These are phyloP conservation scores for Episyrphus balteatus DNA, from an alignment of 1,140 invertebrate species.

Conservation along the genomic window DNA sequence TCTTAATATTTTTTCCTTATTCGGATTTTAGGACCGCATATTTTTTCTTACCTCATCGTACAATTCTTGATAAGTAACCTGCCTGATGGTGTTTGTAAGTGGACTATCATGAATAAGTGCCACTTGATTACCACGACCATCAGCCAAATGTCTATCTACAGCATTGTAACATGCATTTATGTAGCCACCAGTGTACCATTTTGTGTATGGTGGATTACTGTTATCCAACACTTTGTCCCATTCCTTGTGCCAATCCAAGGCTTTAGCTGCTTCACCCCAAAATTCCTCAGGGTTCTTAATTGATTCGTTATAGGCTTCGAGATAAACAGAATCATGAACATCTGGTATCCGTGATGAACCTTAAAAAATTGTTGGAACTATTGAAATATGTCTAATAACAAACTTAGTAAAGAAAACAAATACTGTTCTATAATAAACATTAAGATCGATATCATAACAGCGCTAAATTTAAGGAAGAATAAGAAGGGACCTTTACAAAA, in stretches of 20 bases:
- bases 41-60: constrained; percentile 51
- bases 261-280: constrained; percentile 66
- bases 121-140: constrained; percentile 61
- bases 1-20: neutral
- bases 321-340: constrained; percentile 41
- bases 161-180: constrained; percentile 89
- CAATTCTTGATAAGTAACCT: constrained; percentile 72
- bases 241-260: constrained; percentile 69
- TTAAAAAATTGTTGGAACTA: too few species aligned
- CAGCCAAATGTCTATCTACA: constrained; percentile 75
- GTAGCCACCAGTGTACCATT: constrained; percentile 85
- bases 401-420: too few species aligned
- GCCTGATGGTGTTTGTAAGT: constrained; percentile 58
- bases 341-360: constrained; percentile 5
- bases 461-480: too few species aligned
- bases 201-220: constrained; percentile 70
- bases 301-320: constrained; percentile 54
- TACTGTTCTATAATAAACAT: too few species aligned
- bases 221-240: constrained; percentile 76
- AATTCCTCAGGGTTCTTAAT: constrained; percentile 71
- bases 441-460: too few species aligned
- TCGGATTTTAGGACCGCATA: neutral
- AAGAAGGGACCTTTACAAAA: too few species aligned
- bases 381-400: too few species aligned
- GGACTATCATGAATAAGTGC: constrained; percentile 88